A percentile compares a stretch with the other conserved stretches of the same genome.
These are phyloP conservation scores for Ips typographus DNA, from an alignment of 1,140 invertebrate species.

Conservation along the genomic window DNA sequence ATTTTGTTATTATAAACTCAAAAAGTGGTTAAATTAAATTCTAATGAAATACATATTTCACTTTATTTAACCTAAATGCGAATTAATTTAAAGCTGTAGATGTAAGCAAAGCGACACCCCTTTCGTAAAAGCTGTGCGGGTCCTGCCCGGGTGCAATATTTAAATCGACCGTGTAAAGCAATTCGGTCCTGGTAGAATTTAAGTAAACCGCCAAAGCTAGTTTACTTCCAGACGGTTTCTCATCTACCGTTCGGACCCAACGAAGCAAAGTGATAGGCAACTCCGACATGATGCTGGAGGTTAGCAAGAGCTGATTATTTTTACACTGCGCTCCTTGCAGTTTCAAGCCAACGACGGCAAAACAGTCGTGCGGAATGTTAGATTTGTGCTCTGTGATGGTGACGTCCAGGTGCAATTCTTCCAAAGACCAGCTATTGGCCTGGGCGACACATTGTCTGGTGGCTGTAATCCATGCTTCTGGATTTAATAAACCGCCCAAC, in stretches of 20 bases:
- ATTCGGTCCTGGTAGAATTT: constrained; percentile 91
- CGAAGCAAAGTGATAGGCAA: constrained; percentile 83
- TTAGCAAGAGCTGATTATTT: constrained; percentile 87
- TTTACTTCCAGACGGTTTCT: constrained; percentile 62
- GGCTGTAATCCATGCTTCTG: constrained; percentile 98
- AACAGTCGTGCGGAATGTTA: constrained; percentile 73
- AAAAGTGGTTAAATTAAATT: neutral
- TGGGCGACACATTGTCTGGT: constrained; percentile 97
- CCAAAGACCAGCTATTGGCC: constrained; percentile 88
- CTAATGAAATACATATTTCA: neutral
- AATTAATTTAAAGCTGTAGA: constrained; percentile 82
- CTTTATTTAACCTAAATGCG: constrained; percentile 1
- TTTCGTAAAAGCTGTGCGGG: constrained; percentile 92
- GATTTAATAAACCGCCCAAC: constrained; percentile 95
- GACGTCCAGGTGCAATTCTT: constrained; percentile 93
- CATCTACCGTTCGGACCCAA: constrained; percentile 68
- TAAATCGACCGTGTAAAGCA: constrained; percentile 94
- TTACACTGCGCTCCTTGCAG: constrained; percentile 92
- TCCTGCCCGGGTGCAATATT: constrained; percentile 84
- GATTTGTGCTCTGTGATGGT: constrained; percentile 61
- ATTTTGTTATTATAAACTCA: constrained; percentile 23
- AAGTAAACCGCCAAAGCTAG: constrained; percentile 95
- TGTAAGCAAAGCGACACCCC: constrained; percentile 92
- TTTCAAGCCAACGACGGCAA: constrained; percentile 81
- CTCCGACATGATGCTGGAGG: constrained; percentile 92